These are phyloP conservation scores for Ceratosolen fusciceps DNA, from an alignment of 1,140 invertebrate genomes.

Conservation along the genomic window DNA sequence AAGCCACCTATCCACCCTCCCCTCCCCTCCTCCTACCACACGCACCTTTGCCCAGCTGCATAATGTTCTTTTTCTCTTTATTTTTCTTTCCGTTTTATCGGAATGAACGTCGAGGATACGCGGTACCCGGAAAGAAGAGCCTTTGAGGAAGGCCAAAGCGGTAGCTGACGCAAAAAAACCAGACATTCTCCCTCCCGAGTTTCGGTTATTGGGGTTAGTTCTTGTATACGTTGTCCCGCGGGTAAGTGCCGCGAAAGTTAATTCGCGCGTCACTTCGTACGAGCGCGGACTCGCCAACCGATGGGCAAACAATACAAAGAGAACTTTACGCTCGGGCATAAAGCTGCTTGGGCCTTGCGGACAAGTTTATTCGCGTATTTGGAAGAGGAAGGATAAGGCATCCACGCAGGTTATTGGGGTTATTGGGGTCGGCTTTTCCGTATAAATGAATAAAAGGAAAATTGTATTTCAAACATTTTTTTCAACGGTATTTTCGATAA, in stretches of 20 bases:
- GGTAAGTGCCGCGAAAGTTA: constrained; percentile 5
- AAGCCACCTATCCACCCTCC: no score
- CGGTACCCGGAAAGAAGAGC: neutral
- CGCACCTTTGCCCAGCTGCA: neutral
- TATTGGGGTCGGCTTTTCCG: no score
- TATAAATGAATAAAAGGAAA: no score
- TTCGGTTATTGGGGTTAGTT: neutral
- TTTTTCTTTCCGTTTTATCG: constrained; percentile 3
- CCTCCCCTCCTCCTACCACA: no score
- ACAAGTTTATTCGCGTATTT: constrained; percentile 16
- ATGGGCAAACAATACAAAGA: no score
- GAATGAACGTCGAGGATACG: constrained; percentile 28
- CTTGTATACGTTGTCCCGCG: neutral
- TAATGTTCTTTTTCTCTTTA: no score
- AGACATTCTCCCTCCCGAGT: constrained; percentile 1
- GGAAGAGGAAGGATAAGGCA: constrained; percentile 1
- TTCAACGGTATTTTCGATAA: no score
- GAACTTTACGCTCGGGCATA: no score
- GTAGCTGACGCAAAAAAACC: neutral
- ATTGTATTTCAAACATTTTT: no score
- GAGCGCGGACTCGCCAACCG: no score
- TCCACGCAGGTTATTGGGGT: no score
- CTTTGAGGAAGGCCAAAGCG: constrained; percentile 4
- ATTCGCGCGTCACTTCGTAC: constrained; percentile 2
- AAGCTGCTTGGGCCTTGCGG: neutral